A percentile compares a stretch with the other conserved stretches of the same genome.
These are phyloP conservation scores for Sanderia malayensis DNA, from an alignment of 30 jellyfish, hydroid and myxozoan genomes.

Conservation along the genomic window DNA sequence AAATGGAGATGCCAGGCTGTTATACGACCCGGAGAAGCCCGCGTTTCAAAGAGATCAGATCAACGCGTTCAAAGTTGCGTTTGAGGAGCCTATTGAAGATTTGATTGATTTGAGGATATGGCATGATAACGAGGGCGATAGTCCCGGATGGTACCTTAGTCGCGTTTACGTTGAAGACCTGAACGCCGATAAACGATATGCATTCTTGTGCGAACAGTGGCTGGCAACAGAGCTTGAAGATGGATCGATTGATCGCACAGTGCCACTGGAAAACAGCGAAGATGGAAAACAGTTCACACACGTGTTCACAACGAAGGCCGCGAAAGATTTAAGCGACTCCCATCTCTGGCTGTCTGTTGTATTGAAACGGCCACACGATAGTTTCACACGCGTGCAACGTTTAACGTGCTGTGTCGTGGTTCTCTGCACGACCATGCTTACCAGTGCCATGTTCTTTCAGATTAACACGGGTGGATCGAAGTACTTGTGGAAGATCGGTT, in stretches of 20 bases:
- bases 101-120: constrained; percentile 45
- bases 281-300: constrained; percentile 36
- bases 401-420: constrained; percentile 68
- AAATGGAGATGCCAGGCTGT: constrained; percentile 32
- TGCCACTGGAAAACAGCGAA: constrained; percentile 28
- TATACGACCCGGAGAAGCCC: constrained; percentile 41
- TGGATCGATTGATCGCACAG: constrained; percentile 36
- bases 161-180: constrained; percentile 54
- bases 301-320: constrained; percentile 65
- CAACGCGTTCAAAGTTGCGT: constrained; percentile 47
- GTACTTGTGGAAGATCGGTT: constrained; percentile 62
- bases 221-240: constrained; percentile 56
- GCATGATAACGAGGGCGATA: constrained; percentile 67
- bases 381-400: constrained; percentile 80
- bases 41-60: constrained; percentile 40
- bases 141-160: constrained; percentile 65
- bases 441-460: constrained; percentile 87
- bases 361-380: constrained; percentile 69
- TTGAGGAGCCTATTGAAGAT: constrained; percentile 34
- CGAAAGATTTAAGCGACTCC: constrained; percentile 44
- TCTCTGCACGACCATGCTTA: constrained; percentile 65
- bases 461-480: constrained; percentile 54
- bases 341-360: constrained; percentile 65
- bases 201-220: constrained; percentile 63
- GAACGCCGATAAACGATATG: constrained; percentile 26